phyloP scores from a whole-genome alignment of 1,140 invertebrate genomes.

The Drosophila orena region DNA sequence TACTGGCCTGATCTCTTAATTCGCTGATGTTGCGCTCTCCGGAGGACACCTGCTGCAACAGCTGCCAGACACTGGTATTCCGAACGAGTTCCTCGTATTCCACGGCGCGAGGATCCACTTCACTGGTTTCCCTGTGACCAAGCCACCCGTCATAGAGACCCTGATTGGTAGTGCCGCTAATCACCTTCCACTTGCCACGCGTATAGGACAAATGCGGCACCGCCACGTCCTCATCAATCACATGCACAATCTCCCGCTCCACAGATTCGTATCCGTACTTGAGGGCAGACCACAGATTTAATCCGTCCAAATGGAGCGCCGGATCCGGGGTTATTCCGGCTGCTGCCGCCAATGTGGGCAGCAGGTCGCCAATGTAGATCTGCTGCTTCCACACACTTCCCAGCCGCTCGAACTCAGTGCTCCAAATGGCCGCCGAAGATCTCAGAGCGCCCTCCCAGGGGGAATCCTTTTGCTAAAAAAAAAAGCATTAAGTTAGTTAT shows the following conservation, averaged over 20 bases:
- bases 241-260: conserved; percentile 88
- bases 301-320: conserved; percentile 88
- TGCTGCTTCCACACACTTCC: conserved; percentile 90
- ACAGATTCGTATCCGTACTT: conserved; percentile 69
- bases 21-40: conserved; percentile 40
- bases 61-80: conserved; percentile 80
- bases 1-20: conserved; percentile 85
- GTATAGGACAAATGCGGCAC: conserved; percentile 88
- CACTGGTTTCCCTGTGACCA: conserved; percentile 21
- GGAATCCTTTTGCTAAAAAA: conserved; percentile 88
- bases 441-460: conserved; percentile 95
- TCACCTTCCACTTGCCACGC: conserved; percentile 90
- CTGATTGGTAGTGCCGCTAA: conserved; percentile 87
- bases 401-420: conserved; percentile 86
- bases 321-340: conserved; percentile 85
- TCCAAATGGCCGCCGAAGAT: conserved; percentile 92
- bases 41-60: conserved; percentile 45
- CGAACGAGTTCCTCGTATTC: conserved; percentile 85
- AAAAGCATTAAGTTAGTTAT: background rate
- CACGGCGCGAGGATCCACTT: conserved; percentile 53
- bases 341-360: conserved; percentile 91
- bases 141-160: conserved; percentile 86
- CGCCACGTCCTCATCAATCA: conserved; percentile 90
- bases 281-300: conserved; percentile 89
- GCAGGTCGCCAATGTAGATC: conserved; percentile 93